Evolutionary conservation across 2,888 invertebrate species (phyloP), one percentile per base, ranked within the genome.

Genomic region (Limnephilus rhombicus): DNA sequence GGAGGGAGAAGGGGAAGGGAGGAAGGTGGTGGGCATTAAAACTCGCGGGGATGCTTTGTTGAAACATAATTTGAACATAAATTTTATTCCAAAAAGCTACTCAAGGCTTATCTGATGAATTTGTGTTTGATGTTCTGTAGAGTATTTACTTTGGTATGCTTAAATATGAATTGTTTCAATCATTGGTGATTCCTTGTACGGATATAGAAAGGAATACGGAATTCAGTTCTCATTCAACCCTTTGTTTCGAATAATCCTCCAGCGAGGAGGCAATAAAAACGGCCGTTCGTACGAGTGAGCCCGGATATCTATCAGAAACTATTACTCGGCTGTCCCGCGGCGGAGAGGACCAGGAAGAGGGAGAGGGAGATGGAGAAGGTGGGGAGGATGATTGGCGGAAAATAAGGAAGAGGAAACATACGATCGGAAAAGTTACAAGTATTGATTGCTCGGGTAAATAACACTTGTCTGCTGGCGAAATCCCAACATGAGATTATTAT

Each of bases 241-340:
- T 89, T 89, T 89, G 88, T 89, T 68, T 89, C 88, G 87, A 80
- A 41, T 89, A 89, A 89, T 89, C 68, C 41, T 24, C 86, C 24
- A 85, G 87, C 49, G 88, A 9, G 80, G 68, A 80, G 88, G 88
- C 88, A 89, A 89, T 89, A 89, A 80, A 89, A 89, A 31, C 88
- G 88, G 80, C 88, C 88, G 88, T 80, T 80, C 80, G 88, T 89
- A 80, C 88, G 80, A 45, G 88, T 80, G 88, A 41, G 34, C 31
- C 88, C n/a, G 88, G 88, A 80, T 89, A 89, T 89, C 88, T 89
- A 89, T 89, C 88, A 89, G 80, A 89, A 89, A 89, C 88, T 89
- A 89, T 89, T 89, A 89, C 88, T 80, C 88, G 31, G 34, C 88
- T 88, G 37, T 68, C 68, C 88, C 88, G 88, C 53, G 37, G 24